These are phyloP conservation scores for Trochalopteron elliotii DNA, from an alignment of 2,113 vertebrate species.

Conservation along the genomic window DNA sequence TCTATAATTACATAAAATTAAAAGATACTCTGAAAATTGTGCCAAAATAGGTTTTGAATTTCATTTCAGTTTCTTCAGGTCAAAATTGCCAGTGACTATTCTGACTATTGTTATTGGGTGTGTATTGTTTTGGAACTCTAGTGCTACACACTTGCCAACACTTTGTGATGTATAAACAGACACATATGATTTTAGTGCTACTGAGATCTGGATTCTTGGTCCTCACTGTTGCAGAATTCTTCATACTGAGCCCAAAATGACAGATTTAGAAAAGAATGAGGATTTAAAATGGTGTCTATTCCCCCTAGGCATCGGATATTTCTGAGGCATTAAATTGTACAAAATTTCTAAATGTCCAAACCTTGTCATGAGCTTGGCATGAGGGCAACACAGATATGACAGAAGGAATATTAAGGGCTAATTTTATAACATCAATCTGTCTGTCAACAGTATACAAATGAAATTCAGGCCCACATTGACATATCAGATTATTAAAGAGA, in stretches of 20 bases:
- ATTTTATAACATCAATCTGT: conserved; percentile 68
- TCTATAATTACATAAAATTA: neutral
- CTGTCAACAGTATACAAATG: conserved; percentile 59
- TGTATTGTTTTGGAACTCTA: neutral
- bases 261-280: neutral
- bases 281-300: neutral
- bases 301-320: neutral
- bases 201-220: neutral
- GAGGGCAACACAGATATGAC: conserved; percentile 51
- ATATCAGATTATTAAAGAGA: conserved; percentile 42
- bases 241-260: neutral
- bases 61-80: neutral
- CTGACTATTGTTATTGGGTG: neutral
- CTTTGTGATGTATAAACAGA: neutral
- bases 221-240: neutral
- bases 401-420: conserved; percentile 64
- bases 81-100: neutral
- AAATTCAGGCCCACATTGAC: conserved; percentile 42
- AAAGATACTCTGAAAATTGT: neutral
- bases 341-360: conserved; percentile 52
- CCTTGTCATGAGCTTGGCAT: conserved; percentile 63
- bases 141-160: neutral
- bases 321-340: conserved; percentile 21
- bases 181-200: neutral
- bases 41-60: neutral